A percentile compares a stretch with the other conserved stretches of the same genome.
phyloP scores from a whole-genome alignment of 2,797 vertebrate genomes.

The Ambastaia sidthimunki region DNA sequence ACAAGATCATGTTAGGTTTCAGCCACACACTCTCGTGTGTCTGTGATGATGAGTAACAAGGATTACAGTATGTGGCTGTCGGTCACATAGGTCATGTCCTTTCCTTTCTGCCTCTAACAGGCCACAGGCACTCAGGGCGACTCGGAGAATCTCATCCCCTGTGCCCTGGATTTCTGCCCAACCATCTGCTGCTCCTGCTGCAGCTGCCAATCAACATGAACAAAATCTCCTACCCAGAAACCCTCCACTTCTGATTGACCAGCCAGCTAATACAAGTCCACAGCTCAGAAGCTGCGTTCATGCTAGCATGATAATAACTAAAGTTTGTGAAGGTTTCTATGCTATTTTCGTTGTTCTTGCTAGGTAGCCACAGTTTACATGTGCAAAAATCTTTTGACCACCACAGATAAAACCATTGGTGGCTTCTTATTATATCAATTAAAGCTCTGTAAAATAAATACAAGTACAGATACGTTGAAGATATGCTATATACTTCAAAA shows the following conservation, averaged over 20 bases:
- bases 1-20: not conserved
- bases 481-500: no score
- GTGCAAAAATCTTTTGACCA: no score
- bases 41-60: constrained; percentile 40
- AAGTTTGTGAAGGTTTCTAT: constrained; percentile 6
- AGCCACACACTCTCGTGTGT: constrained; percentile 38
- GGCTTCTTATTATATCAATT: not conserved
- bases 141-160: constrained; percentile 69
- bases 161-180: constrained; percentile 55
- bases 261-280: constrained; percentile 52
- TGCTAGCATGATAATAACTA: constrained; percentile 42
- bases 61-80: constrained; percentile 26
- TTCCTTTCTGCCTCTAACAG: constrained; percentile 56
- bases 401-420: not conserved
- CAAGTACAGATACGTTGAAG: no score
- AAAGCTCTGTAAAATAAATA: no score
- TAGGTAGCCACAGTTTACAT: no score
- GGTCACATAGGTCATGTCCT: constrained; percentile 43
- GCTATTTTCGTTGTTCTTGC: not conserved
- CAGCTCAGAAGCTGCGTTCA: constrained; percentile 1
- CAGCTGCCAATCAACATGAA: constrained; percentile 71
- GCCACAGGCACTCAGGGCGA: constrained; percentile 72
- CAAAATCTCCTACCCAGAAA: constrained; percentile 55
- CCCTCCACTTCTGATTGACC: constrained; percentile 43
- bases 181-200: constrained; percentile 75